Base-by-base conservation (phyloP, 2,888 invertebrate genomes). In the Limnephilus rhombicus region DNA sequence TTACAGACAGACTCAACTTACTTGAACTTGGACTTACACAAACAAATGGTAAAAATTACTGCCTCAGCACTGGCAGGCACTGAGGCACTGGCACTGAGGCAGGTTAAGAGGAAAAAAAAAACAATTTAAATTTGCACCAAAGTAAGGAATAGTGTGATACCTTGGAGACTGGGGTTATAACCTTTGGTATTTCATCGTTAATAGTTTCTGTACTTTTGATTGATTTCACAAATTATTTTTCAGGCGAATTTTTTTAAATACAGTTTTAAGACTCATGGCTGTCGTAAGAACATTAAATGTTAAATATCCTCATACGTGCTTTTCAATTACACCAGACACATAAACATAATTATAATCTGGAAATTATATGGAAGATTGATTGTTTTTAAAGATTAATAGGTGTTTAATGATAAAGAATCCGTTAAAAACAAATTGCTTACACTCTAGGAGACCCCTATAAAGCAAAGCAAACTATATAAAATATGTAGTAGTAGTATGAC, bases 301-400 rank as follows among this genome's bases (percentile, higher is more conserved):
- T 68, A 68, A 68, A 68, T 24, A 68, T 68, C 24, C 24, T n/a
- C 68, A 68, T n/a, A 68, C 68, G 68, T 68, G 68, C n/a, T 68
- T 68, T n/a, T 24, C 68, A 68, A 68, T 68, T 68, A 68, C 24
- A 68, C 24, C 68, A 68, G 11, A n/a, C 68, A n/a, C 24, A 7
- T 18, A 68, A 68, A 68, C 18, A 68, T 68, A 68, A 68, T 68
- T 68, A 7, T 68, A n/a, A 68, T 68, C 9, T n/a, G 7, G 2
- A 68, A 24, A 68, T 24, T 68, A 68, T 9, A n/a, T n/a, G 0
- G 68, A 68, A 34, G 34, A 53, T 87, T 31, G 7, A 87, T 87
- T 87, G 31, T 53, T 87, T 68, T 87, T 29, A 13, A 87, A 87
- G 68, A 87, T 87, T 68, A 87, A 87, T 87, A 31, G 87, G 9